These are phyloP conservation scores for Drosophila acutilabella DNA, from an alignment of 2,888 invertebrate species.

Conservation along the genomic window DNA sequence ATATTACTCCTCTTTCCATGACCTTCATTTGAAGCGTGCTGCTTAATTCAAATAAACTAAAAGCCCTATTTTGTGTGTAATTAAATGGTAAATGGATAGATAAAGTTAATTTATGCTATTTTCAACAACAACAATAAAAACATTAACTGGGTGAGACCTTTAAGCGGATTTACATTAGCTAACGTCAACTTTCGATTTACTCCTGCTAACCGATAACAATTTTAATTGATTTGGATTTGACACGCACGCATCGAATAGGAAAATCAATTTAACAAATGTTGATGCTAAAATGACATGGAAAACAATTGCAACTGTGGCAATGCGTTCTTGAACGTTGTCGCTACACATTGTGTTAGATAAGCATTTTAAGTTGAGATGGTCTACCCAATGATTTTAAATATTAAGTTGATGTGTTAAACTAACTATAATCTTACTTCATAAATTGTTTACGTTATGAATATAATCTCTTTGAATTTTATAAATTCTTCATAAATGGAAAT, in stretches of 20 bases:
- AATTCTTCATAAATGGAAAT: too few relatives aligned
- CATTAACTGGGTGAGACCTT: slow-evolving; percentile 37
- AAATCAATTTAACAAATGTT: slow-evolving; percentile 41
- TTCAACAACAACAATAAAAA: slow-evolving; percentile 19
- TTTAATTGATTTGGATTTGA: slow-evolving; percentile 77
- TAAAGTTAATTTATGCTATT: slow-evolving; percentile 68
- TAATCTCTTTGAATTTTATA: too few relatives aligned
- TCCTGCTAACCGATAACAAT: slow-evolving; percentile 54
- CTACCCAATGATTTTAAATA: too few relatives aligned
- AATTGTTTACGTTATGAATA: too few relatives aligned
- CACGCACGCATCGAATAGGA: slow-evolving; percentile 28
- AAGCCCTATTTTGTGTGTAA: slow-evolving; percentile 65
- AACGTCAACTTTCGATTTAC: slow-evolving; percentile 72
- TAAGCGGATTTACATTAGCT: slow-evolving; percentile 70
- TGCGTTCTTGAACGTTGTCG: slow-evolving; percentile 23
- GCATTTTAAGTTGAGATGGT: too few relatives aligned
- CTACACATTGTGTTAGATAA: too few relatives aligned
- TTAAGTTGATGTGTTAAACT: too few relatives aligned
- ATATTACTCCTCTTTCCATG: background rate
- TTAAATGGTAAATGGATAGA: slow-evolving; percentile 63
- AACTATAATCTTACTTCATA: too few relatives aligned
- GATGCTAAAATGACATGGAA: background rate
- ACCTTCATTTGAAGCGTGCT: background rate
- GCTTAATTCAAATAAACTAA: slow-evolving; percentile 63
- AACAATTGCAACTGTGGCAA: slow-evolving; percentile 26